Percentiles rank a stretch among this genome's conserved stretches.
Conservation (phyloP, 2,888 invertebrate species). For the Schrankia costaestrigalis region DNA sequence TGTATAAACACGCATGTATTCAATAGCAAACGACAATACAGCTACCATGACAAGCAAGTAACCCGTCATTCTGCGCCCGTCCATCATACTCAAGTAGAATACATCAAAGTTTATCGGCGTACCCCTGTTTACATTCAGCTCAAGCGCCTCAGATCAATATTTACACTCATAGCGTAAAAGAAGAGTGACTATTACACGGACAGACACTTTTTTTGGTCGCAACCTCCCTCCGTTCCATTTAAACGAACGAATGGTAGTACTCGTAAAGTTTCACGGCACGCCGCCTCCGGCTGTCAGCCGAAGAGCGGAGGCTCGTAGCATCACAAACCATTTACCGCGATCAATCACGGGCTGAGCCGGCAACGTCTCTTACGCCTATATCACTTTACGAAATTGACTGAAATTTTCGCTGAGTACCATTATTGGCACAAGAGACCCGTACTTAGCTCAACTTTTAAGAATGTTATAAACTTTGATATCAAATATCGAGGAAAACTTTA, state of each 20-base stretch:
- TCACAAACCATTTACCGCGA: slow-evolving; percentile 65
- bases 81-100: slow-evolving; percentile 24
- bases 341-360: slow-evolving; percentile 56
- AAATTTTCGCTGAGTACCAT: slow-evolving; percentile 49
- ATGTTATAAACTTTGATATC: slow-evolving; percentile 21
- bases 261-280: slow-evolving; percentile 60
- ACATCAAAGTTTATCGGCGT: slow-evolving; percentile 29
- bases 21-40: not conserved
- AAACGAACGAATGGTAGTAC: slow-evolving; percentile 34
- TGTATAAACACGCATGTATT: not conserved
- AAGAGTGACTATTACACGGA: slow-evolving; percentile 30
- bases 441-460: slow-evolving; percentile 25
- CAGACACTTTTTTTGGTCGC: slow-evolving; percentile 33
- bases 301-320: slow-evolving; percentile 33
- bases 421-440: slow-evolving; percentile 30
- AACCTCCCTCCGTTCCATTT: slow-evolving; percentile 31
- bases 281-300: slow-evolving; percentile 45
- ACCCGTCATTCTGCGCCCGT: slow-evolving; percentile 20
- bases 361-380: slow-evolving; percentile 50
- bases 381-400: slow-evolving; percentile 60
- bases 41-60: not conserved
- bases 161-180: slow-evolving; percentile 33
- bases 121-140: slow-evolving; percentile 31
- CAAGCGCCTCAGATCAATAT: slow-evolving; percentile 31
- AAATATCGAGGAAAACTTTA: slow-evolving; percentile 23